Conservation (phyloP, 2,888 invertebrate species). For the Rhabditoides inermis region DNA sequence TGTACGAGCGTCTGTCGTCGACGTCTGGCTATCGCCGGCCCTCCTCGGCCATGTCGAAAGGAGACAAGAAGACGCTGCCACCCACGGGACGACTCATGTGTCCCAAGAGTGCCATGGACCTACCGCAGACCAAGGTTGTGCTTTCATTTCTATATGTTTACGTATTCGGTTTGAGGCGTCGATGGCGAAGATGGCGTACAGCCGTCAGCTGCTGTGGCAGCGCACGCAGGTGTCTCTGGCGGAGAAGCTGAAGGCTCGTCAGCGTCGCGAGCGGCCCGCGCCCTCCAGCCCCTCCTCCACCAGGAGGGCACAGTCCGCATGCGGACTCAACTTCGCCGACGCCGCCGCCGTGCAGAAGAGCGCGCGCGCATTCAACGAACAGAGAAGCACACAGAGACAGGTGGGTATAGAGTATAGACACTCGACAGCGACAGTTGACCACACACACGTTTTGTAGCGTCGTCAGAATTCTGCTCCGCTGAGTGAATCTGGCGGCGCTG, state of each 20-base stretch:
- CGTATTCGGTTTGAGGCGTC: slow-evolving; percentile 25
- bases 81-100: slow-evolving; percentile 14
- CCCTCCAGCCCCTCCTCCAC: neutral
- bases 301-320: slow-evolving; percentile 5
- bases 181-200: slow-evolving; percentile 51
- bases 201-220: slow-evolving; percentile 45
- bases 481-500: neutral
- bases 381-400: slow-evolving; percentile 10
- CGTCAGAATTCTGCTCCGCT: too few relatives aligned
- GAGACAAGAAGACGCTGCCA: too few relatives aligned
- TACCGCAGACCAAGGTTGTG: slow-evolving; percentile 32
- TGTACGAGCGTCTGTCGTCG: slow-evolving; percentile 13
- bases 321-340: slow-evolving; percentile 29
- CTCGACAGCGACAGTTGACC: too few relatives aligned
- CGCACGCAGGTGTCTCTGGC: slow-evolving; percentile 29
- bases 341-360: slow-evolving; percentile 21
- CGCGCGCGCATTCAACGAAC: slow-evolving; percentile 19
- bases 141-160: neutral
- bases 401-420: too few relatives aligned
- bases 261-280: slow-evolving; percentile 1
- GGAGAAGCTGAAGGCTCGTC: slow-evolving; percentile 35
- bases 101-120: slow-evolving; percentile 39
- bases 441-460: too few relatives aligned
- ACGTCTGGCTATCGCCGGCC: neutral
- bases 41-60: too few relatives aligned